Conservation (phyloP, 2,888 invertebrate species). For the Adela reaumurella region DNA sequence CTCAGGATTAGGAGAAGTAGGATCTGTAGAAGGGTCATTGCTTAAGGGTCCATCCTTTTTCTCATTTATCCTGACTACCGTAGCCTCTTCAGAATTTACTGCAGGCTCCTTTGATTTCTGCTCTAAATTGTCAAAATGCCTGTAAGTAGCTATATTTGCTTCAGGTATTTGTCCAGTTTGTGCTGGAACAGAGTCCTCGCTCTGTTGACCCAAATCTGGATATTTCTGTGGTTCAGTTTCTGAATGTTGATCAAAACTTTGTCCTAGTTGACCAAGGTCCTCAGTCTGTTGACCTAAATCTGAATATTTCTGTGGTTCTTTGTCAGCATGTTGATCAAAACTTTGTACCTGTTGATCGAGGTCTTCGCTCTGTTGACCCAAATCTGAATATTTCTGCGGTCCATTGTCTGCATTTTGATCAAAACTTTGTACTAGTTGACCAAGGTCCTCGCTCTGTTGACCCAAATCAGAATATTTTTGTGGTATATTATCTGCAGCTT, state of each 20-base stretch:
- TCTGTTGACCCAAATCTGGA: no score
- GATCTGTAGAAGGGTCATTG: constrained; percentile 1
- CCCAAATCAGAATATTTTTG: constrained; percentile 9
- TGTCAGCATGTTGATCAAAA: constrained; percentile 5
- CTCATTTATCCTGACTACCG: no score
- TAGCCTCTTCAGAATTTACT: neutral
- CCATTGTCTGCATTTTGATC: no score
- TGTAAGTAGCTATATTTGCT: constrained; percentile 15
- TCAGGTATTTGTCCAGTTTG: constrained; percentile 12
- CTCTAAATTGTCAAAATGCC: neutral
- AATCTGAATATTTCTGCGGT: constrained; percentile 8
- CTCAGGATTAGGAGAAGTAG: constrained; percentile 12
- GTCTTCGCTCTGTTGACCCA: constrained; percentile 9
- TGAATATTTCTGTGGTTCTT: constrained; percentile 9
- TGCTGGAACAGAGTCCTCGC: neutral
- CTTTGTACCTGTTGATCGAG: constrained; percentile 5
- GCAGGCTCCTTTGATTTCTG: neutral
- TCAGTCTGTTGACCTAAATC: no score
- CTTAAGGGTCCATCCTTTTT: neutral
- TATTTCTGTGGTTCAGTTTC: constrained; percentile 7
- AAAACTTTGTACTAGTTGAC: neutral
- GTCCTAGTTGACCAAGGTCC: neutral
- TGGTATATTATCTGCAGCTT: constrained; percentile 6
- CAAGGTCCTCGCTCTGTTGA: constrained; percentile 7
- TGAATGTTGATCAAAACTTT: constrained; percentile 6